Conservation (phyloP, 64 coral and sea anemone species). For the Catalaphyllia jardinei region DNA sequence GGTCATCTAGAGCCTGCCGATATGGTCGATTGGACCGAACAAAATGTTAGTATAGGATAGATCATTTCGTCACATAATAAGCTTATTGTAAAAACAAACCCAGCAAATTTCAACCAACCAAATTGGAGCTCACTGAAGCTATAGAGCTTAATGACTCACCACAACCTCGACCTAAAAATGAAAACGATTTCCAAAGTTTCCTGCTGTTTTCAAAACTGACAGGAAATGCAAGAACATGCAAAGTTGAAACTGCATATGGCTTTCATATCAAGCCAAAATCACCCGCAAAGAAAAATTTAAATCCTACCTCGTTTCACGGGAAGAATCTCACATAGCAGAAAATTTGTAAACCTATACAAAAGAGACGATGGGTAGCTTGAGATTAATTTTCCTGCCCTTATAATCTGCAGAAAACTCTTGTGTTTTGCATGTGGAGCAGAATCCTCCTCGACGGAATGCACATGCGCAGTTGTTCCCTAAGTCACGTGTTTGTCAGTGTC, state of each 20-base stretch:
- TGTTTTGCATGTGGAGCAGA: slow-evolving; percentile 55
- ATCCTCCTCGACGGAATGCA: not conserved
- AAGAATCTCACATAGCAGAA: slow-evolving; percentile 34
- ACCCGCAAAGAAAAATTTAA: not conserved
- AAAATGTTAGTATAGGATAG: too few species aligned
- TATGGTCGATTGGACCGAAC: too few species aligned
- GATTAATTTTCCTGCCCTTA: not conserved
- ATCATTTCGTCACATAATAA: too few species aligned
- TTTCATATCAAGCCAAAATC: slow-evolving; percentile 15
- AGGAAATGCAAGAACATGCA: slow-evolving; percentile 33
- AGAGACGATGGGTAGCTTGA: not conserved
- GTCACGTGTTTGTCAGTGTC: slow-evolving; percentile 12
- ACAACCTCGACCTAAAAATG: not conserved
- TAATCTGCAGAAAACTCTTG: slow-evolving; percentile 9
- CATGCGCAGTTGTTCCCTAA: slow-evolving; percentile 16
- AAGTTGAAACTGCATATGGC: not conserved
- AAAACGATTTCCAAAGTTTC: not conserved
- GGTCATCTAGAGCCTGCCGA: not conserved
- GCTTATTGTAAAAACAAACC: not conserved
- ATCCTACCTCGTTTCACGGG: slow-evolving; percentile 20
- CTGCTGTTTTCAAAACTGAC: slow-evolving; percentile 39
- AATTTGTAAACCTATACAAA: slow-evolving; percentile 5
- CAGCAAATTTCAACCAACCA: not conserved
- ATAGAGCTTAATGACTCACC: not conserved
- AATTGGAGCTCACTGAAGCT: not conserved